Percentiles rank a stretch among this genome's conserved stretches.
These are phyloP conservation scores for Echinarachnius parma DNA, from an alignment of 53 echinoderm and acorn worm genomes.

Conservation along the genomic window DNA sequence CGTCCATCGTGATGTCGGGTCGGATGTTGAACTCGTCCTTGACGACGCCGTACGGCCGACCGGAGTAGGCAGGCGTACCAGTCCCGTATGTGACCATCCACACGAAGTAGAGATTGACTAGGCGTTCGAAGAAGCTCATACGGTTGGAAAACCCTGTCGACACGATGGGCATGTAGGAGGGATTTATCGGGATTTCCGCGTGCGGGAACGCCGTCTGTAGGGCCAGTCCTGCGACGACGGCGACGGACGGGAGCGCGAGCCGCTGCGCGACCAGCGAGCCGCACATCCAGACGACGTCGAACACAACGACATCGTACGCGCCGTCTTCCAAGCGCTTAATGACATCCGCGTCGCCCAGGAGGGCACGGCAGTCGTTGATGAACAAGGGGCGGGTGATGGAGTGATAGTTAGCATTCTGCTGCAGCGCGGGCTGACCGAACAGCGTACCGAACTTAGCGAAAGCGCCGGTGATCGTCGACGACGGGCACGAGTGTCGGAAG, in stretches of 20 bases:
- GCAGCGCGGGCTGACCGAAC: neutral
- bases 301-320: neutral
- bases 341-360: neutral
- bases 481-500: neutral
- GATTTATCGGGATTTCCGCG: conserved; percentile 13
- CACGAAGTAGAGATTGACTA: neutral
- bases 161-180: conserved; percentile 16
- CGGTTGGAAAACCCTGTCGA: neutral
- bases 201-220: conserved; percentile 2
- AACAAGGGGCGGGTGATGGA: neutral
- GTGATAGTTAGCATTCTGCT: neutral
- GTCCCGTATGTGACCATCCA: conserved; percentile 11
- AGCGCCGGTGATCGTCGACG: neutral
- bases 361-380: neutral
- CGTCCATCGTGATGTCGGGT: conserved; percentile 15
- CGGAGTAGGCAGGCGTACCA: conserved; percentile 13
- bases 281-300: conserved; percentile 28
- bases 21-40: conserved; percentile 13
- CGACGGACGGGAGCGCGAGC: neutral
- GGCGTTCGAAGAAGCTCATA: conserved; percentile 5
- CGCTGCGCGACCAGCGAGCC: conserved; percentile 11
- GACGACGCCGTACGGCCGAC: neutral
- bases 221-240: conserved; percentile 15
- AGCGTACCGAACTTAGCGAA: conserved; percentile 2
- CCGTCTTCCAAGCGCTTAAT: neutral